phyloP scores from a whole-genome alignment of 2,113 vertebrate genomes.

The Hippocampus abdominalis region DNA sequence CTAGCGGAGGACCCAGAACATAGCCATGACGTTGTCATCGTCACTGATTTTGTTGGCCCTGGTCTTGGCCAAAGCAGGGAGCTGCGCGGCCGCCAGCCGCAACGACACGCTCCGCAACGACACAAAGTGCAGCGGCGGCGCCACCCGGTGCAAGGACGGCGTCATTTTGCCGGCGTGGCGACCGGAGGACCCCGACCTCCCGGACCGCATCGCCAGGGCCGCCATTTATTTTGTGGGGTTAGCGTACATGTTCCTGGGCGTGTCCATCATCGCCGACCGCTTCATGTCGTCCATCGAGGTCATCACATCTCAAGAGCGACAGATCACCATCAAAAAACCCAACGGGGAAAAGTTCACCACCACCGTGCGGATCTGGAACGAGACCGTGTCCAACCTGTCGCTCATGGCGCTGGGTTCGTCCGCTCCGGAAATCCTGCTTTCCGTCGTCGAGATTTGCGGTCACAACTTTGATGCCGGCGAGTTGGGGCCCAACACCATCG shows the following conservation, averaged over 20 bases:
- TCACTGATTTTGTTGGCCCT: constrained; percentile 63
- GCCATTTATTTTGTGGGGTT: constrained; percentile 91
- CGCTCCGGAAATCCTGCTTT: constrained; percentile 93
- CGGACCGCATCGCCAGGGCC: constrained; percentile 90
- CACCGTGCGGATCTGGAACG: constrained; percentile 93
- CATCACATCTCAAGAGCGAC: constrained; percentile 93
- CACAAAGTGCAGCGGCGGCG: constrained; percentile 75
- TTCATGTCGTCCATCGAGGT: constrained; percentile 99
- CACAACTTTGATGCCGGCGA: constrained; percentile 88
- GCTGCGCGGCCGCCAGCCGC: constrained; percentile 5
- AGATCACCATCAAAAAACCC: constrained; percentile 90
- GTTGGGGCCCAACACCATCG: constrained; percentile 95
- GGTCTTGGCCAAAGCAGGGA: constrained; percentile 57
- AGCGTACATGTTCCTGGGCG: constrained; percentile 95
- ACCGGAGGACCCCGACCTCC: constrained; percentile 81
- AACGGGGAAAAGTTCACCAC: constrained; percentile 89
- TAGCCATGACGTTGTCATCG: constrained; percentile 31
- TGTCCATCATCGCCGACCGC: constrained; percentile 94
- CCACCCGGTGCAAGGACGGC: constrained; percentile 80
- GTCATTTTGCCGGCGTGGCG: constrained; percentile 91
- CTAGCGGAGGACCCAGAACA: constrained; percentile 46
- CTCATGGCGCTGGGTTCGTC: constrained; percentile 96
- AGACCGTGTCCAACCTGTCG: constrained; percentile 95
- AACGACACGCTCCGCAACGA: constrained; percentile 35
- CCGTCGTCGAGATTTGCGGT: constrained; percentile 94